Percentiles rank a stretch among this genome's conserved stretches.
Evolutionary conservation across 1,140 invertebrate genomes (phyloP).

Genomic region (Macrocentrus cingulum): DNA sequence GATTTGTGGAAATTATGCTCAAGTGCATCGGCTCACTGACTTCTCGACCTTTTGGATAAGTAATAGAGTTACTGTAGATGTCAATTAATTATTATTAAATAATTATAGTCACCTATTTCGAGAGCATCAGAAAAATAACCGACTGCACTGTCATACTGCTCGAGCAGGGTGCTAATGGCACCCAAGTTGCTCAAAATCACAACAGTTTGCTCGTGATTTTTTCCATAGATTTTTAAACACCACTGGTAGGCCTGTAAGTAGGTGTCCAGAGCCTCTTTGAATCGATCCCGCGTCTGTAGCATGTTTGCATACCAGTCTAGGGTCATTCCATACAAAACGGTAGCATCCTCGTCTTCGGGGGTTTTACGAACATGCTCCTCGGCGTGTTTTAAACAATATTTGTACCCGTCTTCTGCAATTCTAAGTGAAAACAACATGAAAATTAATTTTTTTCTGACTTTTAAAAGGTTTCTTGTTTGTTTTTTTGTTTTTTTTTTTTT

Average conservation of each 20-base stretch:
- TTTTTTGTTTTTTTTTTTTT: no score
- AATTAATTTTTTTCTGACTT: background rate
- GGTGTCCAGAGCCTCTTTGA: conserved; percentile 66
- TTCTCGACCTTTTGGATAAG: conserved; percentile 59
- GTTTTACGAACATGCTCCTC: conserved; percentile 61
- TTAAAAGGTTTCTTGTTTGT: background rate
- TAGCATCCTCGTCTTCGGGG: conserved; percentile 62
- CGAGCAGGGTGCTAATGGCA: conserved; percentile 67
- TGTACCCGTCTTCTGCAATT: conserved; percentile 74
- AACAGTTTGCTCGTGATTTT: conserved; percentile 72
- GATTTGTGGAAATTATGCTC: conserved; percentile 77
- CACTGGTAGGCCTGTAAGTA: conserved; percentile 72
- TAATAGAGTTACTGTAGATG: no score
- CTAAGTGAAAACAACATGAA: conserved; percentile 31
- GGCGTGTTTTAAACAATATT: conserved; percentile 74
- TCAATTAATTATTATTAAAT: conserved; percentile 16
- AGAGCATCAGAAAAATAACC: conserved; percentile 73
- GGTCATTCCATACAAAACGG: conserved; percentile 69
- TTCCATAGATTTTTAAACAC: conserved; percentile 67
- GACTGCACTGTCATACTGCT: conserved; percentile 71
- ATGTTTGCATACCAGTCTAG: conserved; percentile 83
- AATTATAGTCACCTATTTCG: conserved; percentile 60
- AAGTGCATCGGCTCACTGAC: conserved; percentile 69
- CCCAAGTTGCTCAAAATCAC: conserved; percentile 85
- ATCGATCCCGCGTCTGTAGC: conserved; percentile 67